Evolutionary conservation across 2,888 invertebrate species (phyloP).

Genomic region (Drosophila subsilvestris): DNA sequence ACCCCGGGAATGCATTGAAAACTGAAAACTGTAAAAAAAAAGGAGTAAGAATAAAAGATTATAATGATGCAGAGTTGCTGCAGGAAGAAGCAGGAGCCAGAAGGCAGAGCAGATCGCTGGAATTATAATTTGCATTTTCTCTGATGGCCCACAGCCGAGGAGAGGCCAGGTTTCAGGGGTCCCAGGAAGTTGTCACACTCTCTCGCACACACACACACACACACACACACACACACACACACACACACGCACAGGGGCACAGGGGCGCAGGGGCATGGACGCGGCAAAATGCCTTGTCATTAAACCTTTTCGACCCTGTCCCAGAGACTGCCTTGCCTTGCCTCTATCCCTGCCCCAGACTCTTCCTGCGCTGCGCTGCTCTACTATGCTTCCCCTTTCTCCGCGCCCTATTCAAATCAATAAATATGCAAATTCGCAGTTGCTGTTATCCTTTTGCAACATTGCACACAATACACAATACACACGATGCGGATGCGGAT

Average conservation of each 20-base stretch:
- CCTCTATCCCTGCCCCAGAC: constrained; percentile 16
- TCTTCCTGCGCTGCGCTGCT: background rate
- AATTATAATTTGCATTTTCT: constrained; percentile 64
- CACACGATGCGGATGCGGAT: constrained; percentile 24
- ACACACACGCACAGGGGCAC: background rate
- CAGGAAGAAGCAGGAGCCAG: constrained; percentile 33
- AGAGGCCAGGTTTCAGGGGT: constrained; percentile 6
- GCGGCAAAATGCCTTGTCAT: constrained; percentile 61
- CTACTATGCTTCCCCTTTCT: background rate
- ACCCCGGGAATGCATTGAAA: constrained; percentile 35
- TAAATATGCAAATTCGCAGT: constrained; percentile 74
- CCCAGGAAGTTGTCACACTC: constrained; percentile 41
- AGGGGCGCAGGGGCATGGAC: background rate
- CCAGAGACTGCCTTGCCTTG: constrained; percentile 2
- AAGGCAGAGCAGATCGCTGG: constrained; percentile 50
- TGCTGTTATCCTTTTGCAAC: constrained; percentile 73
- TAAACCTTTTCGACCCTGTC: constrained; percentile 50
- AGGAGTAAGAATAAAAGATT: constrained; percentile 60
- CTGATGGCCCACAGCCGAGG: constrained; percentile 4
- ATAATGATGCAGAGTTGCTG: constrained; percentile 57
- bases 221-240: background rate
- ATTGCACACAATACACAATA: constrained; percentile 58
- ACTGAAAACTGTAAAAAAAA: no score
- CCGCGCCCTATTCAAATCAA: constrained; percentile 59
- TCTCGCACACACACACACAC: background rate